phyloP scores from a whole-genome alignment of 1,140 invertebrate genomes.

The Drosophila sp. region DNA sequence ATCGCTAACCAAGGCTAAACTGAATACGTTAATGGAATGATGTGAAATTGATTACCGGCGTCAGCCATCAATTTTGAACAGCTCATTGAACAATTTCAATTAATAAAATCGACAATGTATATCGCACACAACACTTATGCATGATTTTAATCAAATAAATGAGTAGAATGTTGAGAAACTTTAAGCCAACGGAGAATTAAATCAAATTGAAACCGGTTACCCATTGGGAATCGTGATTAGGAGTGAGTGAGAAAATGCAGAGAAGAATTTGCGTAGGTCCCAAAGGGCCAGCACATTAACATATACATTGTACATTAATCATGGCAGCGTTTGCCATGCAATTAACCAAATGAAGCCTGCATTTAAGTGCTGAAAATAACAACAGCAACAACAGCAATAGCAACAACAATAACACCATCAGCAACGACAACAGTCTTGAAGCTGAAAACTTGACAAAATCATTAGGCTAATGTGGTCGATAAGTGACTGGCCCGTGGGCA shows the following conservation, averaged over 20 bases:
- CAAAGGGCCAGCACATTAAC: conserved; percentile 57
- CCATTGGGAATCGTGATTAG: background rate
- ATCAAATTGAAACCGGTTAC: conserved; percentile 39
- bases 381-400: conserved; percentile 20
- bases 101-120: conserved; percentile 38
- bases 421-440: conserved; percentile 1
- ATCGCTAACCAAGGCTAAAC: background rate
- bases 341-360: conserved; percentile 82
- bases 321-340: conserved; percentile 76
- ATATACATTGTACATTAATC: conserved; percentile 77
- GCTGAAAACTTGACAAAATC: conserved; percentile 66
- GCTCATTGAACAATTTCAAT: conserved; percentile 47
- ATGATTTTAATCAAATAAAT: background rate
- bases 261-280: conserved; percentile 28
- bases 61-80: conserved; percentile 45
- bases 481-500: conserved; percentile 66
- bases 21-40: conserved; percentile 33
- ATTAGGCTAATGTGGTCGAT: conserved; percentile 80
- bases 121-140: background rate
- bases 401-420: conserved; percentile 4
- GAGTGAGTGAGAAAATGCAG: background rate
- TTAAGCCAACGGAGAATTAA: conserved; percentile 4
- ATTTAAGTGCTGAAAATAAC: conserved; percentile 77
- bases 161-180: conserved; percentile 1
- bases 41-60: conserved; percentile 45